Evolutionary conservation across 2,888 invertebrate genomes (phyloP), one percentile per base, ranked within the genome.

Genomic region (Pyrocoelia pectoralis): DNA sequence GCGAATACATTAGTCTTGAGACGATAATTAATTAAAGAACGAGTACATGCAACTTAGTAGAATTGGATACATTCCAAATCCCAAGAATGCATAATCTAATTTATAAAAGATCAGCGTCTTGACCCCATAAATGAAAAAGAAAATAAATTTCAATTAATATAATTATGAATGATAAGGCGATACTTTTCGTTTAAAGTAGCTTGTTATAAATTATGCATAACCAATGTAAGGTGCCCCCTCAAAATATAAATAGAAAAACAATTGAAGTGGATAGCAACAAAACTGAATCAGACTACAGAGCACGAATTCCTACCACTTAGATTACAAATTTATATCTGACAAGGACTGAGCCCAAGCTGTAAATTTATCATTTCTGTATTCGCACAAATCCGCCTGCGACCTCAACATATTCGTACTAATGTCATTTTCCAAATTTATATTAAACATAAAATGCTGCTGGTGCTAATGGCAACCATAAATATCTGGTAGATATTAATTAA

Each of bases 241-340:
- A 43, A 43, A 9, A 43, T 13, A 43, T 29, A 29, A 24, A 50
- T 50, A 19, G 13, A 14, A 18, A 43, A n/a, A 14, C 29, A 24
- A 19, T 13, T 43, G 15, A 19, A 55, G 19, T 46, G 24, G 46
- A 55, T 24, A 46, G 17, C 29, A 14, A 2, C 14, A 55, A 55
- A 55, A 17, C 55, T 43, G 43, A 55, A 55, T 43, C 55, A 41
- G 55, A 46, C 41, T 46, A 46, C 41, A 38, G 46, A 12, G 43
- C 17, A 46, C 13, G 43, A 46, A 19, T 29, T 18, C 38, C 12
- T 28, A 38, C 54, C 43, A 46, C 43, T 55, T 46, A 46, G 46
- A 55, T 55, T 55, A 55, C 28, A 46, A 55, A 55, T 55, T 55
- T 55, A 55, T 55, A 43, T 55, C 38, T 46, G 55, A 55, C 55